Percentiles rank a stretch among this genome's conserved stretches.
These are phyloP conservation scores for Heptranchias perlo DNA, from an alignment of 2,113 vertebrate species.

Conservation along the genomic window DNA sequence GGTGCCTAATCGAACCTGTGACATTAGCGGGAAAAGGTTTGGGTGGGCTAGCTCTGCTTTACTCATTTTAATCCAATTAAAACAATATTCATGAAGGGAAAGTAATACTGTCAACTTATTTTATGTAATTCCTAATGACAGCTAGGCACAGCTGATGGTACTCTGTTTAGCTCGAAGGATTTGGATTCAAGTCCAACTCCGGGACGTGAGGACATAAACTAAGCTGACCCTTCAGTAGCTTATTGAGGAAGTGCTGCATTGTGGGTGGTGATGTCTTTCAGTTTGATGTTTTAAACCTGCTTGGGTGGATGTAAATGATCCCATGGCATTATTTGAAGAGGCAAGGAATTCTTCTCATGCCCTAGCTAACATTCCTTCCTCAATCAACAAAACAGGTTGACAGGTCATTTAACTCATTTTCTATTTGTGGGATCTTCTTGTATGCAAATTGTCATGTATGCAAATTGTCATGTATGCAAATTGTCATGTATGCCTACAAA, in stretches of 20 bases:
- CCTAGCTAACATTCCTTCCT: neutral
- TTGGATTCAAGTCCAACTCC: neutral
- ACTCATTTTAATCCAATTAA: neutral
- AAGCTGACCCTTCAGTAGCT: neutral
- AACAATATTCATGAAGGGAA: neutral
- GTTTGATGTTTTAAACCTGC: neutral
- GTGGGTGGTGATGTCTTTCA: neutral
- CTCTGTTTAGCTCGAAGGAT: neutral
- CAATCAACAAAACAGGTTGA: neutral
- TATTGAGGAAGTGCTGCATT: neutral
- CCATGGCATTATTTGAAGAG: neutral
- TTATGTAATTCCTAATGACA: neutral
- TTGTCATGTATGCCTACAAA: neutral
- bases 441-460: neutral
- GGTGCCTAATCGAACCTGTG: neutral
- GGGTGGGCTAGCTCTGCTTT: neutral
- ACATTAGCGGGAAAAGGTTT: neutral
- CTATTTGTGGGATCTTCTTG: neutral
- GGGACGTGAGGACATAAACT: neutral
- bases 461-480: neutral
- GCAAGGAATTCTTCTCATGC: neutral
- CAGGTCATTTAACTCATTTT: neutral
- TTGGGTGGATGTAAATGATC: neutral
- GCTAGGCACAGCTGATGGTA: neutral
- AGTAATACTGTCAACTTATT: neutral